A percentile compares a stretch with the other conserved stretches of the same genome.
phyloP scores from a whole-genome alignment of 2,888 invertebrate species.

The Cheilosia soror region DNA sequence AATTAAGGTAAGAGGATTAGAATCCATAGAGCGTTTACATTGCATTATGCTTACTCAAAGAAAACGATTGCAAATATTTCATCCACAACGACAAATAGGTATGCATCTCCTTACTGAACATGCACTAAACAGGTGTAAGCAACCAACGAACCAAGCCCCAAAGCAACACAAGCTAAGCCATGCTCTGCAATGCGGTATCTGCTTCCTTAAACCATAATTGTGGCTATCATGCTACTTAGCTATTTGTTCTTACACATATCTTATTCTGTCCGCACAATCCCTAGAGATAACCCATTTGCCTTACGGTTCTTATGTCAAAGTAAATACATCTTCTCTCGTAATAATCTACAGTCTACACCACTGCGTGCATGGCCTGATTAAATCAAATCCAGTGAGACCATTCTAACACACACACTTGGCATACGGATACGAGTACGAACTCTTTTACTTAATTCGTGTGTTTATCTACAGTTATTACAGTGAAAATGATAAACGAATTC shows the following conservation, averaged over 20 bases:
- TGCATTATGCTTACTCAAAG: no score
- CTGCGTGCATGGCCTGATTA: conserved; percentile 27
- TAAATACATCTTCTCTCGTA: conserved; percentile 22
- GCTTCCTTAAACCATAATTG: not conserved
- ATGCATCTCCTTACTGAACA: no score
- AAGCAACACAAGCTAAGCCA: not conserved
- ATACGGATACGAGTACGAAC: no score
- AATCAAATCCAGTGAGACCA: conserved; percentile 42
- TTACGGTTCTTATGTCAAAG: conserved; percentile 6
- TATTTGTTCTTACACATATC: not conserved
- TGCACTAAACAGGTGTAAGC: no score
- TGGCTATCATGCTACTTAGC: not conserved
- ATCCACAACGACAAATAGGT: no score
- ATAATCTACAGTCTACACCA: conserved; percentile 19
- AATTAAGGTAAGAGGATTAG: no score
- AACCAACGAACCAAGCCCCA: not conserved
- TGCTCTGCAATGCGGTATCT: not conserved
- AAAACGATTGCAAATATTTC: no score
- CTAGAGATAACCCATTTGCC: conserved; percentile 7
- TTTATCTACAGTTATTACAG: not conserved
- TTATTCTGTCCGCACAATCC: not conserved
- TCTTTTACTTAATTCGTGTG: not conserved
- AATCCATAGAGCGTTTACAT: no score
- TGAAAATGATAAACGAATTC: conserved; percentile 2
- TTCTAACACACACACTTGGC: not conserved